A percentile compares a stretch with the other conserved stretches of the same genome.
Evolutionary conservation across 1,140 invertebrate genomes (phyloP).

Genomic region (Megalopta genalis): DNA sequence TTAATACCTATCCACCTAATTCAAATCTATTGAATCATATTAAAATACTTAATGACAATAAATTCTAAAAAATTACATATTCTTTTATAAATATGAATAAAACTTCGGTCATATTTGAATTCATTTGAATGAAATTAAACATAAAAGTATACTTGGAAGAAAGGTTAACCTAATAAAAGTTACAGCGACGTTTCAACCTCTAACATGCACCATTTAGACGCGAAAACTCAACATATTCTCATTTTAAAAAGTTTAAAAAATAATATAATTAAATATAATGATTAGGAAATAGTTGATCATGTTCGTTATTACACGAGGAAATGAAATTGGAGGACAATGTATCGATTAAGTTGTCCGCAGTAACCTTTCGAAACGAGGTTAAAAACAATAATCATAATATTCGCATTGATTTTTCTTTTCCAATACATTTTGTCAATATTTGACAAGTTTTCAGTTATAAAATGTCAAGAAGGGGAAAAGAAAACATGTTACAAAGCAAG

Average conservation of each 20-base stretch:
- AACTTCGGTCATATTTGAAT: not conserved
- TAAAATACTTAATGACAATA: not conserved
- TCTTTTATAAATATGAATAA: not conserved
- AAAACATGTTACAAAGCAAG: not conserved
- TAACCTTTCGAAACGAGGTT: slow-evolving; percentile 46
- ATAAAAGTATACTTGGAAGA: not conserved
- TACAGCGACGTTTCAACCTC: slow-evolving; percentile 1
- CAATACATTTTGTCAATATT: not conserved
- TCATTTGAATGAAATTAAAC: not conserved
- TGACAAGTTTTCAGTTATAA: not conserved
- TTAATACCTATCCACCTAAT: not conserved
- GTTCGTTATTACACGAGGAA: slow-evolving; percentile 24
- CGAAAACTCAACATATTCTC: not conserved
- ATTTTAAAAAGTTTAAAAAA: not conserved
- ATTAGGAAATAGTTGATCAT: not conserved
- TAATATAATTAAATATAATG: not conserved
- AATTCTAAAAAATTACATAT: not conserved
- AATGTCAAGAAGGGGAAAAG: not conserved
- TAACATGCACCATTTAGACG: not conserved
- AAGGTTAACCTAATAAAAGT: slow-evolving; percentile 41
- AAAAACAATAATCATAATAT: slow-evolving; percentile 29
- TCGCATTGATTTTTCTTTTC: not conserved
- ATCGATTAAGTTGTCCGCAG: slow-evolving; percentile 49
- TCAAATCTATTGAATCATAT: not conserved
- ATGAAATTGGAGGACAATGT: slow-evolving; percentile 47